Base-by-base conservation (phyloP, 2,113 vertebrate species). In the Eretmochelys imbricata region DNA sequence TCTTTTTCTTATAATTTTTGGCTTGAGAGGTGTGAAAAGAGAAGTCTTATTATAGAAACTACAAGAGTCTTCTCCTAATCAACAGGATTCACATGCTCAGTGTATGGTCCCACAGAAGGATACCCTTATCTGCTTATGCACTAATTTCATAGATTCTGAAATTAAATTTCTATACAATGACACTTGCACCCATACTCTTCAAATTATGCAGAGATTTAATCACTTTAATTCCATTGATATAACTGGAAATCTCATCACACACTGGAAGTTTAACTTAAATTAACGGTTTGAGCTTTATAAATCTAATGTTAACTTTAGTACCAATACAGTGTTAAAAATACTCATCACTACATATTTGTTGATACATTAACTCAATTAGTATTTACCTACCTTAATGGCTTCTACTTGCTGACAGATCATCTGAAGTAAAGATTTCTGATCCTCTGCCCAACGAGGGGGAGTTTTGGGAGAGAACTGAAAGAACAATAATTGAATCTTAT, bases 401-500 rank as follows among this genome's bases (percentile, higher is more conserved):
- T 99, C 99, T 83, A 99, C 99, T 98, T 99, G 99, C 93, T 99
- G 99, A 97, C 99, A 99, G 65, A 99, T 98, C 98, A 99, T 99
- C 93, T 99, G 99, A 89, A 99, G 97, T 79, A 99, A 96, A 93
- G 96, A 98, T 98, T 99, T 99, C 93, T 99, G 99, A 98, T 99
- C 99, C 97, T 99, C 99, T 84, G 98, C 99, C 99, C 99, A 99
- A 76, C 98, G 99, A 97, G 99, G 99, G 50, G 99, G 99, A 3
- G 98, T 99, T 98, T 99, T 99, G 1, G 99, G 99, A 96, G 99
- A 99, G 98, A 99, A 99, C 99, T 99, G 85, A 95, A 65, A 93
- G 22, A 59, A 80, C 19, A 65, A 90, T 2, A 29, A 65, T 10
- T 57, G 7, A 84, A 72, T 38, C 9, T 94, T 72, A 6, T 80